Evolutionary conservation across 1,140 invertebrate species (phyloP), one percentile per base, ranked within the genome.

Genomic region (Ceratina japonica): DNA sequence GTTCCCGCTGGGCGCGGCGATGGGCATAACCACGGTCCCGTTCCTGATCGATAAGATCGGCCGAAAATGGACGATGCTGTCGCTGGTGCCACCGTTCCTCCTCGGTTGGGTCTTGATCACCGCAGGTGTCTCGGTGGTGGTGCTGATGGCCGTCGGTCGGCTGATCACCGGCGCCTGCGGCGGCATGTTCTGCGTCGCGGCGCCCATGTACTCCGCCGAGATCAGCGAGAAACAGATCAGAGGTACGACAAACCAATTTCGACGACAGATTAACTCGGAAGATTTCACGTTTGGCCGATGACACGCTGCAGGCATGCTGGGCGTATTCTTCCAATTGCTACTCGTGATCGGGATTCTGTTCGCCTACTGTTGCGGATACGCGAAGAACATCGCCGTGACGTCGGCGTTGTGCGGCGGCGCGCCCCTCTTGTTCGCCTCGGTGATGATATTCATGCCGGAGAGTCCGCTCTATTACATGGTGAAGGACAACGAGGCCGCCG

Each of bases 181-280:
- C 63, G 94, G 94, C 13, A 90, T 93, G 77, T 91, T 92, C 12
- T 93, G 92, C 52, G 92, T 94, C 3, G 88, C 90, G 51, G 91
- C 89, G 0, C 94, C 94, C 1, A 89, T 94, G 22, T 95, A 94
- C 81, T 87, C 93, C 4, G 92, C 93, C 3, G 94, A 94, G 89
- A 93, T 94, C 18, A 90, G 93, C 0, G 92, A 94, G 54, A 92
- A 92, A 54, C 87, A 93, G 52, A 91, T 94, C 44, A 86, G 94
- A 83, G 94, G 94, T 79, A 88, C 13, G 24, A n/a, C 24, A 13
- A 16, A 56, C 8, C 16, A 0, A 12, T n/a, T 56, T 56, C 54
- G 15, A 18, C 54, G 13, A 3, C n/a, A 16, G 54, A 56, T 56
- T 56, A 44, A 56, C 54, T 5, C 13, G 54, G n/a, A 56, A 10